Conservation (phyloP, 2,797 vertebrate species). For the Platyrinchus mystaceus region DNA sequence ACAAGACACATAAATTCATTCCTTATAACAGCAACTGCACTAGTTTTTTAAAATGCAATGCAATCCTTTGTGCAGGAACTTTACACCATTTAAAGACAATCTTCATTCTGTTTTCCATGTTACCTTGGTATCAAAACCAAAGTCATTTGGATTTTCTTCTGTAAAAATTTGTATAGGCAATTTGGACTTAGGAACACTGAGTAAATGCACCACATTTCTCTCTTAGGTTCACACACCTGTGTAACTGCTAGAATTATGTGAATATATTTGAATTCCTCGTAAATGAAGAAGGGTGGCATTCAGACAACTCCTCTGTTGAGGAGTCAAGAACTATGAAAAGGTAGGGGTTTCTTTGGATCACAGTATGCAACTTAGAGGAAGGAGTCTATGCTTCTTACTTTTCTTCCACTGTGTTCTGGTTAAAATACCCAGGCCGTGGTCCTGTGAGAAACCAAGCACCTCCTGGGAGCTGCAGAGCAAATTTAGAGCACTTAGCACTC, state of each 20-base stretch:
- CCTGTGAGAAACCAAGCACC: constrained; percentile 27
- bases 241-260: background rate
- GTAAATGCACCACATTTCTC: background rate
- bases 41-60: background rate
- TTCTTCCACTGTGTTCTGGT: background rate
- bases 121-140: background rate
- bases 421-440: background rate
- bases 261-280: background rate
- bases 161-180: background rate
- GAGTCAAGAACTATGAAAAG: background rate
- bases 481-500: constrained; percentile 51
- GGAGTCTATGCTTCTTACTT: background rate
- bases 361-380: background rate
- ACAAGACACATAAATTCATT: constrained; percentile 11
- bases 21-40: background rate
- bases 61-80: background rate
- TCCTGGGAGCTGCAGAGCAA: constrained; percentile 37
- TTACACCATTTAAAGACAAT: background rate
- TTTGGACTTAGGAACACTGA: background rate
- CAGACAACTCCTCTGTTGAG: background rate
- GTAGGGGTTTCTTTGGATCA: background rate
- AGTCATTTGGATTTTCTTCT: background rate
- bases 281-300: background rate
- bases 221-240: constrained; percentile 7
- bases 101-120: background rate